Base-by-base conservation (phyloP, 1,140 invertebrate genomes). In the Hyles euphorbiae region DNA sequence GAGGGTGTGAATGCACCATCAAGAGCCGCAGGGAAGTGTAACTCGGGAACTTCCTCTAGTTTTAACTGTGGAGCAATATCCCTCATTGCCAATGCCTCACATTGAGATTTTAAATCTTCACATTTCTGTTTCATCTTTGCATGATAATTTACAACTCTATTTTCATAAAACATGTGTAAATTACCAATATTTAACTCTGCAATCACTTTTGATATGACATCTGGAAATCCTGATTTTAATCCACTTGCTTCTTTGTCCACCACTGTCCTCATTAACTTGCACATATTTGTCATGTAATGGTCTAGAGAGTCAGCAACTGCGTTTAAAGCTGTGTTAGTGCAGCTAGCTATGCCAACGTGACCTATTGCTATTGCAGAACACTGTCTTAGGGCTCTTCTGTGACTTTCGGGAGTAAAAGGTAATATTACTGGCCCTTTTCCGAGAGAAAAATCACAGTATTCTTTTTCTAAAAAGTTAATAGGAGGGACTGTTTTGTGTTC, bases 21-120 rank as follows among this genome's bases (percentile, higher is more conserved):
- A 34, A 90, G 61, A 10, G 78, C 87, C 10, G 89, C 88, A 5
- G 89, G 88, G 56, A 89, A 90, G 60, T 90, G 89, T 54, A 90
- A 67, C 58, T 90, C 87, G 4, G 89, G 89, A 0, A 90, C 89
- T 60, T 90, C 89, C 60, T 89, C 83, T 3, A 89, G 61, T 58
- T 88, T 88, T 33, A 88, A 65, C 44, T 86, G 83, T 53, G 83
- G 82, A 12, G 85, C 74, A 10, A 83, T 78, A 43, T 87, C 80
- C 44, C 78, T 79, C 22, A 83, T 70, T 46, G 78, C 78, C 51
- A 86, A 57, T 22, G 76, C 67, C 61, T 87, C 80, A 72, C 80
- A 82, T n/a, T 86, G 73, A 40, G 60, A 53, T 63, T 65, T 71
- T 50, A 87, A 65, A 10, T 81, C 63, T 59, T 82, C 69, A 78